Evolutionary conservation across 2,113 vertebrate genomes (phyloP).

Genomic region (Silurus glanis): DNA sequence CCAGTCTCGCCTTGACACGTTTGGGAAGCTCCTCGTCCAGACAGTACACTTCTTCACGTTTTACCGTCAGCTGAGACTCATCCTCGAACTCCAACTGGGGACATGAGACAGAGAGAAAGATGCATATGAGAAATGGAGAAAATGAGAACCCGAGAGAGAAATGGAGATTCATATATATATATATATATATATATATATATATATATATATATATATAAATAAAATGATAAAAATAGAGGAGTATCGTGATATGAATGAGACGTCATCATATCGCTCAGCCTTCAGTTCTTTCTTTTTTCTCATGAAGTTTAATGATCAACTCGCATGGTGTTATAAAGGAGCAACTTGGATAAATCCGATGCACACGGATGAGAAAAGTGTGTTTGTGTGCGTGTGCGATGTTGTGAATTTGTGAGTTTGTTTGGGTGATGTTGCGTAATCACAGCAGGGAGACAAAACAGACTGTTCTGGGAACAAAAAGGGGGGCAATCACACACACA

Average conservation of each 20-base stretch:
- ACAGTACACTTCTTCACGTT: conserved; percentile 93
- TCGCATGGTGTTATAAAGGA: no score
- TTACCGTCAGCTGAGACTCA: conserved; percentile 86
- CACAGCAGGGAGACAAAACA: neutral
- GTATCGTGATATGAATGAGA: no score
- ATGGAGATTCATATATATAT: neutral
- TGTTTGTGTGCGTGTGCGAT: neutral
- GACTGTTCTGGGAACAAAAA: neutral
- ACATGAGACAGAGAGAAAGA: neutral
- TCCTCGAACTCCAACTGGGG: conserved; percentile 95
- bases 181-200: no score
- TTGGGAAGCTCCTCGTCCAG: conserved; percentile 93
- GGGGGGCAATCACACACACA: neutral
- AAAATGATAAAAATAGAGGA: no score
- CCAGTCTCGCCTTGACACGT: conserved; percentile 92
- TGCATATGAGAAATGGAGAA: neutral
- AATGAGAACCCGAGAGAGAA: neutral
- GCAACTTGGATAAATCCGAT: no score
- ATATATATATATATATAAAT: no score
- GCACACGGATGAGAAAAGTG: neutral
- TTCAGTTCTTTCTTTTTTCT: no score
- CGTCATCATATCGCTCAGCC: no score
- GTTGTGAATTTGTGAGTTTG: neutral
- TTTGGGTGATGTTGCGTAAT: neutral
- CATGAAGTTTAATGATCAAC: no score